A percentile compares a stretch with the other conserved stretches of the same genome.
Evolutionary conservation across 2,113 vertebrate genomes (phyloP).

Genomic region (Xerus inauris): DNA sequence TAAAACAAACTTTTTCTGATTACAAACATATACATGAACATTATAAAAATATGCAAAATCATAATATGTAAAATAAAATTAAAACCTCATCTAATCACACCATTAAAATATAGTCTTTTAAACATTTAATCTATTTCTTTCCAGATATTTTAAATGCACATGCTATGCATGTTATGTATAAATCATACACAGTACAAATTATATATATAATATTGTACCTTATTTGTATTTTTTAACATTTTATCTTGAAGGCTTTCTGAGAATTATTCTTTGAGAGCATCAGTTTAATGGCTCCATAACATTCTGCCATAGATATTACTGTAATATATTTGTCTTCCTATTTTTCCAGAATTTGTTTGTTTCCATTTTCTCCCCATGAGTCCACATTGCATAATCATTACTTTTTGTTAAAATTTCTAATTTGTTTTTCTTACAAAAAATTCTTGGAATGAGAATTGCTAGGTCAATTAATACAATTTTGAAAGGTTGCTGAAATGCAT

Average conservation of each 20-base stretch:
- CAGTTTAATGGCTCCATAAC: background rate
- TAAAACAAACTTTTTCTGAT: background rate
- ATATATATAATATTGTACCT: background rate
- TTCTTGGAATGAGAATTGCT: slow-evolving; percentile 18
- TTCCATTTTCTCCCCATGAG: slow-evolving; percentile 46
- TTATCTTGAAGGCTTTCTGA: background rate
- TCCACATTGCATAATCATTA: background rate
- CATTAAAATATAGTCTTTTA: background rate
- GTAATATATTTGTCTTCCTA: background rate
- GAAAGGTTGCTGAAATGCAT: background rate
- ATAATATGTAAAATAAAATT: slow-evolving; percentile 36
- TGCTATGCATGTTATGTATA: background rate
- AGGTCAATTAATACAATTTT: background rate
- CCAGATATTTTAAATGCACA: background rate
- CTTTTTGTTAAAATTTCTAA: slow-evolving; percentile 15
- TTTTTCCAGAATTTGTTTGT: background rate
- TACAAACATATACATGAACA: background rate
- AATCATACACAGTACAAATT: background rate
- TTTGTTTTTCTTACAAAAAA: slow-evolving; percentile 28
- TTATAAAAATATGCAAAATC: background rate
- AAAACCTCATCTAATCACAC: background rate
- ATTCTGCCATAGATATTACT: background rate
- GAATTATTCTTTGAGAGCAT: background rate
- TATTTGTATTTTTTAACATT: background rate
- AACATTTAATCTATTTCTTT: slow-evolving; percentile 19